phyloP scores from a whole-genome alignment of 2,797 vertebrate species.

The Chelmon rostratus region DNA sequence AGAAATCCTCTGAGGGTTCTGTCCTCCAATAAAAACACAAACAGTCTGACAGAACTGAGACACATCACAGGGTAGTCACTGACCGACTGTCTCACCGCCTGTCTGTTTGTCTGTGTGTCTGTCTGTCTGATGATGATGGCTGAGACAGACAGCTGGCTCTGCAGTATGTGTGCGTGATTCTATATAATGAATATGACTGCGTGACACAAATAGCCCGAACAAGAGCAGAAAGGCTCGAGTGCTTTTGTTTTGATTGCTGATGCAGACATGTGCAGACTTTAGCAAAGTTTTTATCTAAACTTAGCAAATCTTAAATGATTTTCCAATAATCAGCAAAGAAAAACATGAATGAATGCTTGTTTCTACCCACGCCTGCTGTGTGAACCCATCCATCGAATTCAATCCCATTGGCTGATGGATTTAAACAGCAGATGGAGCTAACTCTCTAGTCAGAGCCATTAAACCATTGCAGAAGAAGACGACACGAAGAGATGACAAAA shows the following conservation, averaged over 20 bases:
- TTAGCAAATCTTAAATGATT: too few relatives aligned
- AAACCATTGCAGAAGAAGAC: too few relatives aligned
- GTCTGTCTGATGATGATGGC: background rate
- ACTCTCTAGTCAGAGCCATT: too few relatives aligned
- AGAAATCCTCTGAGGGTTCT: background rate
- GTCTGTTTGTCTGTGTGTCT: background rate
- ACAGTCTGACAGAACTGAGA: conserved; percentile 22
- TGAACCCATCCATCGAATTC: too few relatives aligned
- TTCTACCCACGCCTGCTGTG: too few relatives aligned
- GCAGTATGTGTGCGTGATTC: conserved; percentile 18
- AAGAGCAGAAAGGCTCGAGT: background rate
- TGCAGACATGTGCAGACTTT: background rate
- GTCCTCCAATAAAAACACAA: conserved; percentile 1
- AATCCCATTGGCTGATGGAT: too few relatives aligned
- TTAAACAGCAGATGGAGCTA: too few relatives aligned
- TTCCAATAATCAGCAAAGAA: background rate
- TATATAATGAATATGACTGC: conserved; percentile 4
- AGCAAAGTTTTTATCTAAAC: too few relatives aligned
- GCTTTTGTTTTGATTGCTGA: background rate
- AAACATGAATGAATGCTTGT: too few relatives aligned
- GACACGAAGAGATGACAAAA: too few relatives aligned
- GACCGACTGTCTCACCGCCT: background rate
- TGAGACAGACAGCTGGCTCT: conserved; percentile 36
- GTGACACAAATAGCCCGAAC: conserved; percentile 12
- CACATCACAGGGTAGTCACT: conserved; percentile 35